Evolutionary conservation across 2,113 vertebrate species (phyloP).

Genomic region (Trematomus loennbergii): DNA sequence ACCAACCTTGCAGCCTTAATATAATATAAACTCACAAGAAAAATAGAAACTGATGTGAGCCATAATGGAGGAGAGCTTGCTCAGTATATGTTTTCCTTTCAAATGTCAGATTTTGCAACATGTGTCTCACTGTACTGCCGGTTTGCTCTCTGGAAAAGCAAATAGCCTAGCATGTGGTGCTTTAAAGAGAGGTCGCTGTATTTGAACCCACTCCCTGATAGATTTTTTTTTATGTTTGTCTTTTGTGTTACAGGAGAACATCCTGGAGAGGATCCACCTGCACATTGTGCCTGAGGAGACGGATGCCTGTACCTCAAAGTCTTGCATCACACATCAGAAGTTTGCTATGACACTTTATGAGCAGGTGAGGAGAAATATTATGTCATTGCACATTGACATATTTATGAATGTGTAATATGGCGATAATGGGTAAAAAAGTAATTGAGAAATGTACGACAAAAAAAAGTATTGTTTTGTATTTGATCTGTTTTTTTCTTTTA

Average conservation of each 20-base stretch:
- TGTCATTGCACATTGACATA: background rate
- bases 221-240: no score
- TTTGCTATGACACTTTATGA: slow-evolving; percentile 98
- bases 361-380: slow-evolving; percentile 85
- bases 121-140: background rate
- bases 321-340: slow-evolving; percentile 98
- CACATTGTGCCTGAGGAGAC: slow-evolving; percentile 93
- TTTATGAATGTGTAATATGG: no score
- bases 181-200: background rate
- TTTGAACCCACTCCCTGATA: background rate
- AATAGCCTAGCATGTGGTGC: no score
- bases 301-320: slow-evolving; percentile 94
- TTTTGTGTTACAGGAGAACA: slow-evolving; percentile 90
- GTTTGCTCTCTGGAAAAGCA: background rate
- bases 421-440: no score
- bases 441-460: no score
- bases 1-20: slow-evolving; percentile 55
- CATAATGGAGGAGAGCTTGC: slow-evolving; percentile 9
- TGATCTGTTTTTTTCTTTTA: no score
- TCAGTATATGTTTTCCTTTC: slow-evolving; percentile 27
- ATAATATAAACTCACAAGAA: slow-evolving; percentile 59
- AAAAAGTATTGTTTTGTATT: no score
- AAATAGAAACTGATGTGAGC: slow-evolving; percentile 42
- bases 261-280: slow-evolving; percentile 94
- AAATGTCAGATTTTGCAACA: background rate